Base-by-base conservation (phyloP, 1,140 invertebrate species). In the Portunus trituberculatus region DNA sequence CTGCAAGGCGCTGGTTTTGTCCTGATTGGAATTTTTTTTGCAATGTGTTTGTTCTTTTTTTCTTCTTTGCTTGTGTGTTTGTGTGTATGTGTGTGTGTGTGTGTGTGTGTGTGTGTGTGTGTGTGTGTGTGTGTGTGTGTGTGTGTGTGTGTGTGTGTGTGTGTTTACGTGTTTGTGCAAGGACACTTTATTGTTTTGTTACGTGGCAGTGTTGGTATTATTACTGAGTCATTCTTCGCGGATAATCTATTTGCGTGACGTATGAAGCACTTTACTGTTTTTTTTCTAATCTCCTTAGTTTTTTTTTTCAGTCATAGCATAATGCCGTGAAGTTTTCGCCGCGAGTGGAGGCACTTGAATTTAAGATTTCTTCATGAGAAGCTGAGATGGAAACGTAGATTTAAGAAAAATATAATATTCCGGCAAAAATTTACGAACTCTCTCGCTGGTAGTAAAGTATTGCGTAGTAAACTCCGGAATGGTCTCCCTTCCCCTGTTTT, bases 1-100 rank as follows among this genome's bases (percentile, higher is more conserved):
- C 52, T 59, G 52, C 52, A 59, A 59, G 52, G 67, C 67, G 67
- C 67, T 76, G 67, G 67, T 76, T 76, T 76, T 76, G 67, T 76
- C 67, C 67, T 76, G 67, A 76, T 76, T 76, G 25, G 20, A 20
- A 20, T n/a, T 76, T 76, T 76, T 76, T n/a, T 59, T 59, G 52
- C 52, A 59, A 20, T 59, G 10, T 59, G 52, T 59, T 0, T 59
- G 10, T n/a, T n/a, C n/a, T n/a, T n/a, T n/a, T n/a, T n/a, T n/a
- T n/a, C n/a, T n/a, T n/a, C n/a, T n/a, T n/a, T n/a, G n/a, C n/a
- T n/a, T 59, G 12, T 59, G 52, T 59, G 52, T 59, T 2, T 59
- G 52, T 59, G 52, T 59, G 52, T 59, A 10, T 59, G 8, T 59
- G 52, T 59, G 8, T 59, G 52, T 59, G 52, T 59, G 52, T 59